phyloP scores from a whole-genome alignment of 2,888 invertebrate genomes.

The Dioctria rufipes region DNA sequence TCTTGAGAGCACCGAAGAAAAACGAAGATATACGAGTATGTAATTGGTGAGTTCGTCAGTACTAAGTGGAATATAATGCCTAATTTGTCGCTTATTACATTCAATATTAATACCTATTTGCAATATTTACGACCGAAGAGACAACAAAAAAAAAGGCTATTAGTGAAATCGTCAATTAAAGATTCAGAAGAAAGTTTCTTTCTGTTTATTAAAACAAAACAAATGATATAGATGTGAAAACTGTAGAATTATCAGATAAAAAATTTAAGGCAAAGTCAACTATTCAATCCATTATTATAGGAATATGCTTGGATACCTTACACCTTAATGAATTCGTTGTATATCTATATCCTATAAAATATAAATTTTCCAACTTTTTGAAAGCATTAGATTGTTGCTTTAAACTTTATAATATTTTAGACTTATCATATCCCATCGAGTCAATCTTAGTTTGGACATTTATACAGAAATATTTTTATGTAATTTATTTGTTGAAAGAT shows the following conservation, averaged over 20 bases:
- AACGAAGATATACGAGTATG: too few species aligned
- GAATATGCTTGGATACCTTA: background rate
- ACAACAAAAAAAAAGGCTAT: background rate
- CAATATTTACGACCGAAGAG: background rate
- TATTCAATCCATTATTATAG: background rate
- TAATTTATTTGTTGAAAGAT: too few species aligned
- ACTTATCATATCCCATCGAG: too few species aligned
- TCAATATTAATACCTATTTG: too few species aligned
- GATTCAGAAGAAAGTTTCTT: constrained; percentile 23
- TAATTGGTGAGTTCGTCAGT: too few species aligned
- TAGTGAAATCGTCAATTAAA: constrained; percentile 10
- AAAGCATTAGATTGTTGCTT: background rate
- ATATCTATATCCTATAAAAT: background rate
- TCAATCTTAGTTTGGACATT: too few species aligned
- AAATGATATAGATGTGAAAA: constrained; percentile 12
- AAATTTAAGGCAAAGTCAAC: background rate
- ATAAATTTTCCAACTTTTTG: background rate
- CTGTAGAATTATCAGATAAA: background rate
- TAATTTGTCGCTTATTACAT: background rate
- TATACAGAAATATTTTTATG: too few species aligned
- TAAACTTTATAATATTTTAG: too few species aligned
- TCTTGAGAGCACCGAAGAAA: too few species aligned
- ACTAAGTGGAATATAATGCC: too few species aligned
- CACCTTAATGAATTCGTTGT: background rate
- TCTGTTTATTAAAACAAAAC: background rate